Conservation (phyloP, 2,797 vertebrate genomes). For the Kryptopterus vitreolus region DNA sequence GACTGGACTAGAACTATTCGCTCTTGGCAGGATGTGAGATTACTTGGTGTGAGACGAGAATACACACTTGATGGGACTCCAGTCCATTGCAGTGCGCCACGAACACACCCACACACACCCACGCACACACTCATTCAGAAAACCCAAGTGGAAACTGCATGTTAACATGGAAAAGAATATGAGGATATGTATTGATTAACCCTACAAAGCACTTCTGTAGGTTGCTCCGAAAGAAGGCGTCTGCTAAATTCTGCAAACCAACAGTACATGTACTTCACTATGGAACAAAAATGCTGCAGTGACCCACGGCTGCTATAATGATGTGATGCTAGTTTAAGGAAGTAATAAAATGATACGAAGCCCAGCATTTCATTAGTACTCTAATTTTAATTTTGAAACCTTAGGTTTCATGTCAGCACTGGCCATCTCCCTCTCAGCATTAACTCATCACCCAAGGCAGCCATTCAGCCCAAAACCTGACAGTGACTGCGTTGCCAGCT, state of each 20-base stretch:
- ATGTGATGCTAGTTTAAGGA: neutral
- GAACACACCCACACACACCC: neutral
- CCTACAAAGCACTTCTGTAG: neutral
- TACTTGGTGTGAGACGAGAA: neutral
- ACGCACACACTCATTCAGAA: neutral
- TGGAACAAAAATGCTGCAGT: neutral
- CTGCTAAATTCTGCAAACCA: neutral
- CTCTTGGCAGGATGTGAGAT: neutral
- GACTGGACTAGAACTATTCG: neutral
- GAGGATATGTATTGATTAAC: neutral
- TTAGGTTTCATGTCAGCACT: neutral
- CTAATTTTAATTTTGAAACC: neutral
- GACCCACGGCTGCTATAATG: neutral
- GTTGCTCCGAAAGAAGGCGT: neutral
- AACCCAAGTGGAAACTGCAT: neutral
- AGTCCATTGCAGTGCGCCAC: neutral
- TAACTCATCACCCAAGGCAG: conserved; percentile 20
- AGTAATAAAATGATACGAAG: neutral
- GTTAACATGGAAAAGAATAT: neutral
- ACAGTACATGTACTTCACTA: neutral
- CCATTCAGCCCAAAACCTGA: conserved; percentile 15
- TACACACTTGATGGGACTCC: neutral
- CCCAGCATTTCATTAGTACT: neutral
- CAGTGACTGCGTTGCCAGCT: conserved; percentile 16
- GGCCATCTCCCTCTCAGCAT: neutral